phyloP scores from a whole-genome alignment of 2,113 vertebrate genomes.

The Dolichallabes microphthalmus region DNA sequence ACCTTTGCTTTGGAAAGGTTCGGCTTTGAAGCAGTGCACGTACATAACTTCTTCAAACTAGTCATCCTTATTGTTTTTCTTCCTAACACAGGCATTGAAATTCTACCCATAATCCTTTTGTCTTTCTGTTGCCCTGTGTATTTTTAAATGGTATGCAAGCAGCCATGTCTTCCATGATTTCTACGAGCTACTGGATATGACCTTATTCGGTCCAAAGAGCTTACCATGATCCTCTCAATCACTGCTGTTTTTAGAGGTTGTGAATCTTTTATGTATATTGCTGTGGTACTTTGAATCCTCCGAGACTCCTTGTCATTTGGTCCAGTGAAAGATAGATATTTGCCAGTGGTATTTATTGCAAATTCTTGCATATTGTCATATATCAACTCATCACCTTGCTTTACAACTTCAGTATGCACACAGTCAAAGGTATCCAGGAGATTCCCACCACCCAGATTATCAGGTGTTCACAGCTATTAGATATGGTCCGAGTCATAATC shows the following conservation, averaged over 20 bases:
- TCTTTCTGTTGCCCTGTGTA: not conserved
- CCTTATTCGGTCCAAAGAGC: not conserved
- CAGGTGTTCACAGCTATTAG: not conserved
- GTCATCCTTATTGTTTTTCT: not conserved
- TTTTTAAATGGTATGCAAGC: not conserved
- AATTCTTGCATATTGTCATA: not conserved
- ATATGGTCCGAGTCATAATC: not conserved
- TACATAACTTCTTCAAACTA: not conserved
- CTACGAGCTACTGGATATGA: not conserved
- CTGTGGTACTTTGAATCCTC: not conserved
- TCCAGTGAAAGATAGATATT: not conserved
- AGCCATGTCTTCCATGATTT: not conserved
- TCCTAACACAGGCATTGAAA: not conserved
- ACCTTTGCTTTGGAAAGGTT: not conserved
- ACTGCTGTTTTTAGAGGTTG: too few relatives aligned
- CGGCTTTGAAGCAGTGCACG: not conserved
- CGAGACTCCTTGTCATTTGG: not conserved
- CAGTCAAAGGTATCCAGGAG: not conserved
- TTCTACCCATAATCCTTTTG: not conserved
- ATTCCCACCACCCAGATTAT: not conserved
- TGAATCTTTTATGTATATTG: not conserved
- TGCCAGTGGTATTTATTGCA: not conserved
- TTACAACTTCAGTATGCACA: not conserved
- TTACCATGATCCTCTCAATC: not conserved
- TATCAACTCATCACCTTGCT: not conserved